Base-by-base conservation (phyloP, 2,888 invertebrate species). In the Acanthococcus lagerstroemiae region DNA sequence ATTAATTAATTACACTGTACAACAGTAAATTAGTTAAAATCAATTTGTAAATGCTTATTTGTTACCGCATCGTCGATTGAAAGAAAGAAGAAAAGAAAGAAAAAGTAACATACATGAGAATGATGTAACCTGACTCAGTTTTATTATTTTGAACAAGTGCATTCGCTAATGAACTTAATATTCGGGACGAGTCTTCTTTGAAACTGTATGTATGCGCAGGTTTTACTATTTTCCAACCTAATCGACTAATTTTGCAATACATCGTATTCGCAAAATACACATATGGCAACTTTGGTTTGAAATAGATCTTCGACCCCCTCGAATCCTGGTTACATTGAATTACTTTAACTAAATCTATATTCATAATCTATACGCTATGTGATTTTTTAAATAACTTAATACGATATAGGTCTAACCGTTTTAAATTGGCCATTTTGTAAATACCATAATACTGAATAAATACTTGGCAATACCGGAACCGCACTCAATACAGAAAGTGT, bases 251-350 rank as follows among this genome's bases (percentile, higher is more conserved):
- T 52, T 48, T 52, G 19, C 52, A 37, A 1, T 52, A 52, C 21
- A 21, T 52, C 9, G 27, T 52, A 63, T 30, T 30, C 26, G 44
- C 30, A 44, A 30, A 60, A 52, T 27, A 61, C 25, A 63, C 52
- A 63, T 63, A 63, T 63, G 63, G 63, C 63, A 63, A 63, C 63
- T 63, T 63, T 63, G 54, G 30, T 63, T 63, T 37, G 27, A 52
- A 54, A 50, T 54, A 37, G 24, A 27, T 52, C 30, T 44, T 63
- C 37, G 12, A 7, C 19, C n/a, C n/a, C 63, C 44, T 52, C 24
- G 52, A 52, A 9, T 37, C 37, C 37, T n/a, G n/a, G n/a, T 15
- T n/a, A n/a, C n/a, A n/a, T n/a, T n/a, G n/a, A n/a, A n/a, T n/a
- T n/a, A n/a, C n/a, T n/a, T n/a, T 37, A 37, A 37, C n/a, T 3